phyloP scores from a whole-genome alignment of 1,140 invertebrate species.

The Alviniconcha marisindica region DNA sequence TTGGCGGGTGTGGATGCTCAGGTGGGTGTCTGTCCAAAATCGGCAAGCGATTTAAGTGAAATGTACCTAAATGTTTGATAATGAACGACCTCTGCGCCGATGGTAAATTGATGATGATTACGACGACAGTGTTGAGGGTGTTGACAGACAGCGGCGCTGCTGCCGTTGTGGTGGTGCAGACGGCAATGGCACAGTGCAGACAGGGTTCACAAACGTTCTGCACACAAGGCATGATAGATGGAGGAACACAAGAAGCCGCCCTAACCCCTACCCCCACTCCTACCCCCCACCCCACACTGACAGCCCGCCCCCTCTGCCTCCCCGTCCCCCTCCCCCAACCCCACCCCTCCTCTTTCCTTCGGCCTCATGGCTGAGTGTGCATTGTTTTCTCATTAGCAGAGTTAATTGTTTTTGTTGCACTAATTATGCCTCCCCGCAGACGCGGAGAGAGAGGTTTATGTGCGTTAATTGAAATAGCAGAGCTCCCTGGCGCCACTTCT shows the following conservation, averaged over 20 bases:
- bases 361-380: conserved; percentile 5
- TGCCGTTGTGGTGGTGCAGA: no score
- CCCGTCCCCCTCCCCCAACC: not conserved
- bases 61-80: no score
- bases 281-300: not conserved
- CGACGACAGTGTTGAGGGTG: no score
- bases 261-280: not conserved
- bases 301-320: not conserved
- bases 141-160: no score
- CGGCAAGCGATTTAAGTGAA: no score
- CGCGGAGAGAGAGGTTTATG: not conserved
- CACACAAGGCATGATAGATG: not conserved
- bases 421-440: conserved; percentile 6
- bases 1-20: no score
- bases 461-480: conserved; percentile 32
- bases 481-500: not conserved
- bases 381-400: conserved; percentile 34
- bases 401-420: conserved; percentile 33
- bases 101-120: no score
- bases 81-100: no score
- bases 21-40: no score
- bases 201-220: no score
- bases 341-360: not conserved
- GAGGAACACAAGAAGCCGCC: not conserved
- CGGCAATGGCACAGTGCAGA: no score